Evolutionary conservation across 2,113 vertebrate genomes (phyloP).

Genomic region (Neogobius melanostomus): DNA sequence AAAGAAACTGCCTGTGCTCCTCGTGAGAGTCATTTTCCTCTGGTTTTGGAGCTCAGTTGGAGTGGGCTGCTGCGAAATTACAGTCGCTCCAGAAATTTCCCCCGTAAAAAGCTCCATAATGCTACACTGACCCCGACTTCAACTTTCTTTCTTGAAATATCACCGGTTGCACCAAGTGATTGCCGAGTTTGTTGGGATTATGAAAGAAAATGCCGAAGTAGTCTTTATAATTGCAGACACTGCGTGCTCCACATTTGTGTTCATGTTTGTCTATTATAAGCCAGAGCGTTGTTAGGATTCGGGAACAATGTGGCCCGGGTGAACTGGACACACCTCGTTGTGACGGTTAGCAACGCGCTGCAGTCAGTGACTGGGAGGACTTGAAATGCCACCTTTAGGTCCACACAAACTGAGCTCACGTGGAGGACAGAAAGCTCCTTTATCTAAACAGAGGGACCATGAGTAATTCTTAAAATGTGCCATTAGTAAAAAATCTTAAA

Average conservation of each 20-base stretch:
- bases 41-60: conserved; percentile 29
- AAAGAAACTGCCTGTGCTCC: conserved; percentile 50
- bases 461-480: no score
- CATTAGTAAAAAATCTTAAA: no score
- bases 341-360: conserved; percentile 25
- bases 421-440: neutral
- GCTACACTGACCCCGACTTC: neutral
- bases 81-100: conserved; percentile 34
- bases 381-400: conserved; percentile 16
- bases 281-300: neutral
- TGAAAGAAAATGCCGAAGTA: neutral
- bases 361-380: conserved; percentile 16
- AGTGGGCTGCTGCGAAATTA: conserved; percentile 11
- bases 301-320: conserved; percentile 12
- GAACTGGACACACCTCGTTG: conserved; percentile 36
- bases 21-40: conserved; percentile 38
- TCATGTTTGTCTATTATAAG: conserved; percentile 29
- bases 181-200: neutral
- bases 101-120: neutral
- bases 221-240: neutral
- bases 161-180: no score
- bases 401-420: conserved; percentile 42
- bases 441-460: no score
- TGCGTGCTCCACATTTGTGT: conserved; percentile 19
- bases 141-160: no score